Evolutionary conservation across 2,888 invertebrate genomes (phyloP).

Genomic region (Drosophila anceps): DNA sequence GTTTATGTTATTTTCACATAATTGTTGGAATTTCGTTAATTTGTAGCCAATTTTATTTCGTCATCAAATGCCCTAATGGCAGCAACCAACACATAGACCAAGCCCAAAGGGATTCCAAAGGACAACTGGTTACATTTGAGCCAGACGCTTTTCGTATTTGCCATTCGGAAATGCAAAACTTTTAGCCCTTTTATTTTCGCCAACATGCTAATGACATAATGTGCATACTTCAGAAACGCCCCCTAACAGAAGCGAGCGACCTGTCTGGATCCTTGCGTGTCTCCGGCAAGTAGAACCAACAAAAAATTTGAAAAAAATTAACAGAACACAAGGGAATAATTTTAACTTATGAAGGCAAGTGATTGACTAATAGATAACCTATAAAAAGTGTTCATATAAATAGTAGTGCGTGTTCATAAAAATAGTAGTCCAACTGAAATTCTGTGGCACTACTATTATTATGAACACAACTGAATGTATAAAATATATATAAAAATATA

Average conservation of each 20-base stretch:
- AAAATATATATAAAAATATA: not conserved
- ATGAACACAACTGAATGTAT: too few relatives aligned
- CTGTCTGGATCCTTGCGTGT: slow-evolving; percentile 74
- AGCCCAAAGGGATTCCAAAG: slow-evolving; percentile 41
- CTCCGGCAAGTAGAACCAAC: slow-evolving; percentile 39
- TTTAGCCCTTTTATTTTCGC: slow-evolving; percentile 61
- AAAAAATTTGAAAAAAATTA: slow-evolving; percentile 18
- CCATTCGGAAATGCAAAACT: slow-evolving; percentile 47
- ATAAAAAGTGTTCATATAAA: too few relatives aligned
- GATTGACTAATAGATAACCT: slow-evolving; percentile 18
- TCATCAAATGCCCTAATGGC: slow-evolving; percentile 39
- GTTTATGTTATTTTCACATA: slow-evolving; percentile 60
- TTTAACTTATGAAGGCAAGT: not conserved
- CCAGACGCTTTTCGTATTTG: slow-evolving; percentile 16
- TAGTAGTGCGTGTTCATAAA: too few relatives aligned
- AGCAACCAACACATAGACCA: not conserved
- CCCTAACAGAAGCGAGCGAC: slow-evolving; percentile 27
- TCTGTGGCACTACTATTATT: too few relatives aligned
- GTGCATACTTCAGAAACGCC: slow-evolving; percentile 76
- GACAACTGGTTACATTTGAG: slow-evolving; percentile 38
- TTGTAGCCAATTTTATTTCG: slow-evolving; percentile 70
- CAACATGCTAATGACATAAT: slow-evolving; percentile 82
- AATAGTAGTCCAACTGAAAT: too few relatives aligned
- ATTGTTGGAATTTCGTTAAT: slow-evolving; percentile 78
- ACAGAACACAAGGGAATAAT: slow-evolving; percentile 8